Evolutionary conservation across 64 coral and sea anemone genomes (phyloP).

Genomic region (Montipora cactus): DNA sequence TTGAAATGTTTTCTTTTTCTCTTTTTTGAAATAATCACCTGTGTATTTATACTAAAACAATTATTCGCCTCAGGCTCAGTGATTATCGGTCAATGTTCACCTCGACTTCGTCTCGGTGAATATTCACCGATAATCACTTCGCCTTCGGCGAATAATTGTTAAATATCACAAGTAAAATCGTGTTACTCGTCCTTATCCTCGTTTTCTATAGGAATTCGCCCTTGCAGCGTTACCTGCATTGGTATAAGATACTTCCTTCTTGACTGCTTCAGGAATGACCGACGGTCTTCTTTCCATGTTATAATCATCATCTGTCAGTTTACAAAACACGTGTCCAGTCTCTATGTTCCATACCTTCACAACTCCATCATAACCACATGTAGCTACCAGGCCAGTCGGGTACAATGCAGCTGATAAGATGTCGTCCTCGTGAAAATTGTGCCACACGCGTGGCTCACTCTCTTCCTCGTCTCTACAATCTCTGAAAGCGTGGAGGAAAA

Average conservation of each 20-base stretch:
- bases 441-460: slow-evolving; percentile 87
- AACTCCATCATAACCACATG: slow-evolving; percentile 91
- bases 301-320: slow-evolving; percentile 81
- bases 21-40: too few species aligned
- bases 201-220: too few species aligned
- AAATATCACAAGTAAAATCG: too few species aligned
- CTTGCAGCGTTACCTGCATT: slow-evolving; percentile 62
- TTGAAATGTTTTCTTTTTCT: too few species aligned
- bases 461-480: slow-evolving; percentile 90
- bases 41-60: too few species aligned
- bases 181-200: too few species aligned
- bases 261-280: slow-evolving; percentile 87
- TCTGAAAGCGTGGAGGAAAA: slow-evolving; percentile 3
- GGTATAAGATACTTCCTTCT: slow-evolving; percentile 72
- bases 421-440: slow-evolving; percentile 89
- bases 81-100: too few species aligned
- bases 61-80: too few species aligned
- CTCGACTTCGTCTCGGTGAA: too few species aligned
- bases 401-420: slow-evolving; percentile 94
- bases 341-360: slow-evolving; percentile 97
- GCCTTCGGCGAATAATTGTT: too few species aligned
- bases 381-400: slow-evolving; percentile 72
- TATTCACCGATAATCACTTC: too few species aligned
- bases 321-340: slow-evolving; percentile 80
- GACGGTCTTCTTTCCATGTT: slow-evolving; percentile 49